These are phyloP conservation scores for Hyles euphorbiae DNA, from an alignment of 1,140 invertebrate genomes.

Conservation along the genomic window DNA sequence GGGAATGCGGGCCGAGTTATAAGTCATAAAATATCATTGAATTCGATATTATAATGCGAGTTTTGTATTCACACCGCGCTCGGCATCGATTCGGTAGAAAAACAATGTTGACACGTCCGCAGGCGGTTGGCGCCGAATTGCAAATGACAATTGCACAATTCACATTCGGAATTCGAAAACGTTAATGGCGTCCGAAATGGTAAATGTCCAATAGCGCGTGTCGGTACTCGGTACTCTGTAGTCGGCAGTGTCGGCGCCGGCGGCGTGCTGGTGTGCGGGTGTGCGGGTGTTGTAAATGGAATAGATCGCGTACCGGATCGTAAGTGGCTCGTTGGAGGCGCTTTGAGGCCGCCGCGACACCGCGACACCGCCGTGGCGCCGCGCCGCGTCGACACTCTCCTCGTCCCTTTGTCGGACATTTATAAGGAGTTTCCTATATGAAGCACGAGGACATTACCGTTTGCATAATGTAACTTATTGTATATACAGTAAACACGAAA, in stretches of 20 bases:
- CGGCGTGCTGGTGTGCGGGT: no score
- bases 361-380: neutral
- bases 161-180: conserved; percentile 58
- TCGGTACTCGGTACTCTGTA: conserved; percentile 2
- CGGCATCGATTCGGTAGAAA: conserved; percentile 39
- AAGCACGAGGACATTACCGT: no score
- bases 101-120: conserved; percentile 54
- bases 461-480: no score
- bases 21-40: conserved; percentile 48
- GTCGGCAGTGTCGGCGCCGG: no score
- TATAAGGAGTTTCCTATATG: no score
- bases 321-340: conserved; percentile 15
- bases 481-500: no score
- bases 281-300: conserved; percentile 33
- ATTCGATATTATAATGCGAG: conserved; percentile 34
- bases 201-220: conserved; percentile 49
- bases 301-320: conserved; percentile 37
- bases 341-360: no score
- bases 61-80: conserved; percentile 61
- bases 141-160: conserved; percentile 56
- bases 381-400: neutral
- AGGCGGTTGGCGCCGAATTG: conserved; percentile 57
- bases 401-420: neutral
- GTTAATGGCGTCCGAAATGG: conserved; percentile 59
- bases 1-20: conserved; percentile 30